Evolutionary conservation across 2,888 invertebrate species (phyloP).

Genomic region (Pantelozetes paolii): DNA sequence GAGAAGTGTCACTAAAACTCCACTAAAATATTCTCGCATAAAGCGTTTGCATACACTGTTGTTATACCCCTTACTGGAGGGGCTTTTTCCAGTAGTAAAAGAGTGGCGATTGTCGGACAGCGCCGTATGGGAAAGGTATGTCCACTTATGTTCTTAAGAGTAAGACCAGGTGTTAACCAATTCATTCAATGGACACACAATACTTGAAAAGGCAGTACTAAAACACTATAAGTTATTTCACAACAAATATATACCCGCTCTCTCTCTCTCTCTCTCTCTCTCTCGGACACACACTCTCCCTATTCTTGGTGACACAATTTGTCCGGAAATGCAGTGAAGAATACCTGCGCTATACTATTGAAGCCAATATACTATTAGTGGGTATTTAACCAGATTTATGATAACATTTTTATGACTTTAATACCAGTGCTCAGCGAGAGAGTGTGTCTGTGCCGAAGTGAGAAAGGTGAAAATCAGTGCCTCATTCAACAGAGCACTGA

Average conservation of each 20-base stretch:
- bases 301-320: neutral
- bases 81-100: neutral
- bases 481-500: too few species aligned
- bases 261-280: conserved; percentile 20
- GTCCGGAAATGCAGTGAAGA: neutral
- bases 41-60: too few species aligned
- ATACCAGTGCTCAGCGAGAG: too few species aligned
- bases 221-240: neutral
- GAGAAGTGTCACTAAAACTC: neutral
- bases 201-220: conserved; percentile 14
- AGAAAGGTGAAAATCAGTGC: too few species aligned
- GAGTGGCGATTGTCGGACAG: neutral
- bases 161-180: conserved; percentile 31
- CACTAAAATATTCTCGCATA: neutral
- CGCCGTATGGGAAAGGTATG: neutral
- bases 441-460: too few species aligned
- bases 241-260: neutral
- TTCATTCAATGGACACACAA: conserved; percentile 29
- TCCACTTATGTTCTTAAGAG: conserved; percentile 28
- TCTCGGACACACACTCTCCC: neutral
- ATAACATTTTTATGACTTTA: neutral
- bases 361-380: conserved; percentile 2
- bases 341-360: neutral
- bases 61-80: too few species aligned
- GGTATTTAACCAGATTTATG: conserved; percentile 25